Evolutionary conservation across 2,888 invertebrate species (phyloP), one percentile per base, ranked within the genome.

Genomic region (Pachymerium ferrugineum): DNA sequence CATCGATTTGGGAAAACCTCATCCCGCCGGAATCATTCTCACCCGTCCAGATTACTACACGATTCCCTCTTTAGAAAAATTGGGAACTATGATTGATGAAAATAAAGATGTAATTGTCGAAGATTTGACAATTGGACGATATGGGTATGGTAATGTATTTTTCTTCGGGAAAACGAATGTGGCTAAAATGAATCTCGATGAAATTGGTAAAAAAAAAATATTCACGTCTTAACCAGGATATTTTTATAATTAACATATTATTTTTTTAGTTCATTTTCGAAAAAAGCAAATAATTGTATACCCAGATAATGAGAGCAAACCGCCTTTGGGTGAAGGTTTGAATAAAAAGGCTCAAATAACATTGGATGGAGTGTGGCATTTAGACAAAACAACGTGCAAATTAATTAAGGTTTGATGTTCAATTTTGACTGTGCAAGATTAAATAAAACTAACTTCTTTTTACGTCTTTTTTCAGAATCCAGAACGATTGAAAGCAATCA

Each of bases 241-340:
- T 25, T 8, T 19, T 33, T 31, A 10, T 12, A 3, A 19, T 69
- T 31, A 35, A 35, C 12, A 35, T 72, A 47, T 30, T 71, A 76
- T 74, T 68, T 25, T 80, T 81, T 4, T 86, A 89, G 94, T 98
- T 0, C 91, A 93, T 80, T 94, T 98, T 83, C 87, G 95, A 3
- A 91, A 94, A 82, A 94, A 96, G 81, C 97, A 99, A 83, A 90
- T 99, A 1, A 91, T 92, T 22, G 89, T 99, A 3, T 99, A 99
- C 85, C 97, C 97, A 0, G 86, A 87, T 78, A 93, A 95, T 79
- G 92, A 94, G 77, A 86, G 87, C 74, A 98, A 97, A 82, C 98
- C 99, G 0, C 88, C 91, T 0, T 84, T 92, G 5, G 98, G 97
- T 0, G 86, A 88, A 76, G 97, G 91, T 0, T 85, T 99, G 62